Percentiles rank a stretch among this genome's conserved stretches.
These are phyloP conservation scores for Aleiodes testaceus DNA, from an alignment of 2,888 invertebrate species.

Conservation along the genomic window DNA sequence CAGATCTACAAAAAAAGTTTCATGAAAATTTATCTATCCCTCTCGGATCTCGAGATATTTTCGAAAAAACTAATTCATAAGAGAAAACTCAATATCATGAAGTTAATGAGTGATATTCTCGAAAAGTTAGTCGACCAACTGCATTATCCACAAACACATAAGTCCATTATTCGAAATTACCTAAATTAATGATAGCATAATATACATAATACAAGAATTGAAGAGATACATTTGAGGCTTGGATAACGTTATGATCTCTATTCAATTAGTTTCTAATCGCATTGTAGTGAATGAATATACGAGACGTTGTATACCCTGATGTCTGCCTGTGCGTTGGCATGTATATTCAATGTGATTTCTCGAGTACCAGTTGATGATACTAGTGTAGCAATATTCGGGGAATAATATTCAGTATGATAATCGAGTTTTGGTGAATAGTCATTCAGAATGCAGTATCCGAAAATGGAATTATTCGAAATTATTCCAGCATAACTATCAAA, in stretches of 20 bases:
- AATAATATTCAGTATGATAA: background rate
- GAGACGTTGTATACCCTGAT: slow-evolving; percentile 22
- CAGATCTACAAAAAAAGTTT: no score
- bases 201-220: background rate
- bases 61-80: background rate
- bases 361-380: slow-evolving; percentile 2
- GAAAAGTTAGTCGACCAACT: slow-evolving; percentile 23
- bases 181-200: background rate
- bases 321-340: slow-evolving; percentile 27
- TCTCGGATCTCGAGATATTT: no score
- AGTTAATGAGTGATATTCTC: background rate
- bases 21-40: no score
- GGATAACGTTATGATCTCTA: slow-evolving; percentile 54
- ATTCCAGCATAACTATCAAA: no score
- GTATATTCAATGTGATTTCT: slow-evolving; percentile 24
- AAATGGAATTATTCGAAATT: no score
- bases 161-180: slow-evolving; percentile 12
- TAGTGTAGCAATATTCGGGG: slow-evolving; percentile 10
- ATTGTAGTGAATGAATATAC: slow-evolving; percentile 55
- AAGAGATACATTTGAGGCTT: background rate
- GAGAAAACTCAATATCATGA: slow-evolving; percentile 3
- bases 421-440: background rate
- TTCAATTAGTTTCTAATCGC: slow-evolving; percentile 62
- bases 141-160: slow-evolving; percentile 44
- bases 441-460: no score